Evolutionary conservation across 2,888 invertebrate genomes (phyloP).

Genomic region (Tromatobia lineatoria): DNA sequence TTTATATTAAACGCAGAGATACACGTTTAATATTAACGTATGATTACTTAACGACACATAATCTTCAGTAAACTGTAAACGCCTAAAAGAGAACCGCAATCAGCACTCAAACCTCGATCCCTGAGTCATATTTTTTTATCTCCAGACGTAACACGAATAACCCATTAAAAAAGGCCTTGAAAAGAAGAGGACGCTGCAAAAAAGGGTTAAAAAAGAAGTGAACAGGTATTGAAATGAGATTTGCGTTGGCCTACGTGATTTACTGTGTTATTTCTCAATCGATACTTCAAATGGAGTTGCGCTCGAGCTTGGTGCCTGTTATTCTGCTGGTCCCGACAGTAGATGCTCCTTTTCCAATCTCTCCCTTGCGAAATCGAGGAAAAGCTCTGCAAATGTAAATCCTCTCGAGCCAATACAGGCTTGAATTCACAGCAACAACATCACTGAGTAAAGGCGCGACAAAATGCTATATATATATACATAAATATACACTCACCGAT

Average conservation of each 20-base stretch:
- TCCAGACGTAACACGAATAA: background rate
- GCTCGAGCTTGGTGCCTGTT: background rate
- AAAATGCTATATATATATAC: background rate
- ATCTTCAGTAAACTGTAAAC: too few relatives aligned
- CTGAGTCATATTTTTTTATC: too few relatives aligned
- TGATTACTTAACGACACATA: too few relatives aligned
- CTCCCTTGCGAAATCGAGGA: slow-evolving; percentile 25
- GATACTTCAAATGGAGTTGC: slow-evolving; percentile 36
- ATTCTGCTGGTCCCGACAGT: background rate
- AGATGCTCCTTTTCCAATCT: slow-evolving; percentile 27
- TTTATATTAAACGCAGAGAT: too few relatives aligned
- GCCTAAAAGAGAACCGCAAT: too few relatives aligned
- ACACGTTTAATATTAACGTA: too few relatives aligned
- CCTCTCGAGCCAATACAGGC: background rate
- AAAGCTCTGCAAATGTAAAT: slow-evolving; percentile 32
- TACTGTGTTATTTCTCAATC: slow-evolving; percentile 43
- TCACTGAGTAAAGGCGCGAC: background rate
- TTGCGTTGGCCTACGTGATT: background rate
- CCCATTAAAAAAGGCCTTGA: background rate
- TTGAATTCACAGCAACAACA: background rate
- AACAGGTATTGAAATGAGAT: slow-evolving; percentile 6
- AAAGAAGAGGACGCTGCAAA: background rate
- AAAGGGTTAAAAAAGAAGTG: background rate
- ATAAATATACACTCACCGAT: background rate
- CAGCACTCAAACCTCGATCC: too few relatives aligned